Evolutionary conservation across 2,113 vertebrate species (phyloP), one percentile per base, ranked within the genome.

Genomic region (Oreochromis niloticus): DNA sequence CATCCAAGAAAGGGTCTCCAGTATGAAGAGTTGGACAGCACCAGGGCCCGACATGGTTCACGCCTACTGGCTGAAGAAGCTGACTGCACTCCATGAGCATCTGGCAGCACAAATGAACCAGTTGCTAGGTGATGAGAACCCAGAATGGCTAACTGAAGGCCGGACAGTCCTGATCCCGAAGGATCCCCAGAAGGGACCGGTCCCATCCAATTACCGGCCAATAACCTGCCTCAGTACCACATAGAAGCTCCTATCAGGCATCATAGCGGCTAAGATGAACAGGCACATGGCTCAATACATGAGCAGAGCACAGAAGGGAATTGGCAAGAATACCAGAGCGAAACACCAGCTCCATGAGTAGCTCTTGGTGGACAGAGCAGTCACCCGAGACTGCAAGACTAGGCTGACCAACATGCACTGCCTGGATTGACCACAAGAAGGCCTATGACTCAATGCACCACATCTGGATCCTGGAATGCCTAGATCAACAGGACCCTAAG

Each of bases 391-490:
- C 54, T 56, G 54, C 54, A 4, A 56, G 54, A 24, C 54, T 2
- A 55, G 54, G 22, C 54, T 56, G 54, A 56, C 54, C 11, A 56
- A 56, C 22, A 1, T 52, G n/a, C n/a, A 56, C n/a, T 7, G 54
- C 6, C 54, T 56, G 3, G 6, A 13, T 56, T 56, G 54, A 55
- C 4, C 6, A 4, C 54, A 55, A 55, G n/a, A 22, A 55, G n/a
- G n/a, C 0, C 54, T 55, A 24, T 55, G 54, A 24, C 9, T 55
- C 3, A 55, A 12, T 12, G n/a, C 10, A n/a, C 54, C n/a, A 12
- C 54, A 55, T 12, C 0, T 55, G n/a, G 52, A 22, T 54, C 52
- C 52, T 55, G 54, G n/a, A 12, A 24, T 24, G n/a, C n/a, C 3
- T 24, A 12, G 10, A 55, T 55, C 54, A 55, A 55, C 54, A 24